Conservation (phyloP, 1,140 invertebrate species). For the Orussus abietinus region DNA sequence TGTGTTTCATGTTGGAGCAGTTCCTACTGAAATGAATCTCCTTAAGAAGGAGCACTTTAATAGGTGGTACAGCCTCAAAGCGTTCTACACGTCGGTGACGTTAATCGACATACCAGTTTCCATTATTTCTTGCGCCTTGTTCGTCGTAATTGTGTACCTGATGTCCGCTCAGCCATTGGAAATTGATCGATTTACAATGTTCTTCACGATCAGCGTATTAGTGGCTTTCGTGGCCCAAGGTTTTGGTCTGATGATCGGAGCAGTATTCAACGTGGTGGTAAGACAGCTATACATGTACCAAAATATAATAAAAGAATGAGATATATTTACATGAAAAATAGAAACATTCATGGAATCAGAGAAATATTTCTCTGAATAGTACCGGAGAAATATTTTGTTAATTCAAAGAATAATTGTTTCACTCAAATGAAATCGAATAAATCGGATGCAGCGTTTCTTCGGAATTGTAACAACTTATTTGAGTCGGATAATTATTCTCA, state of each 20-base stretch:
- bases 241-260: conserved; percentile 82
- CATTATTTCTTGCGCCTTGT: conserved; percentile 71
- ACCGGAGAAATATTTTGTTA: no score
- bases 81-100: conserved; percentile 85
- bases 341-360: no score
- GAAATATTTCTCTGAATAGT: no score
- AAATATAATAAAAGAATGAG: no score
- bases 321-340: no score
- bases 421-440: no score
- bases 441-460: no score
- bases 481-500: no score
- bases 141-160: conserved; percentile 77
- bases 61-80: conserved; percentile 92
- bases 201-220: conserved; percentile 73
- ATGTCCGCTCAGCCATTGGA: conserved; percentile 84
- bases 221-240: conserved; percentile 87
- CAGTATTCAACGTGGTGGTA: conserved; percentile 76
- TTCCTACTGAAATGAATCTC: conserved; percentile 88
- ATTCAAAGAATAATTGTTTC: no score
- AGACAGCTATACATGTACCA: no score
- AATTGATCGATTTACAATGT: conserved; percentile 72
- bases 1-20: conserved; percentile 57
- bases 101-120: conserved; percentile 76
- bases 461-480: no score
- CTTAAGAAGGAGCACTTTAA: conserved; percentile 92